Conservation (phyloP, 2,888 invertebrate species). For the Tortricodes alternella region DNA sequence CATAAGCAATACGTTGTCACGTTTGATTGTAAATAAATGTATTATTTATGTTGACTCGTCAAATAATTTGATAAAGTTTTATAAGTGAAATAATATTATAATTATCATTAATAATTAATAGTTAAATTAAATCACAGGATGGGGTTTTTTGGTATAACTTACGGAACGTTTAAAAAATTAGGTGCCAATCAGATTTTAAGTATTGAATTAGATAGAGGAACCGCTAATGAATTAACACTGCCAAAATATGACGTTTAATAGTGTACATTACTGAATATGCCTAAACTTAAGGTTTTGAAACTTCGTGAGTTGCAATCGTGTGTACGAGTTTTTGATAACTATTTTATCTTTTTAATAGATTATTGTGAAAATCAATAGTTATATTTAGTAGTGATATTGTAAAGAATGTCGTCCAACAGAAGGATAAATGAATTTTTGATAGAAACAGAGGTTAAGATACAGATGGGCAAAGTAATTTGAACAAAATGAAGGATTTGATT, state of each 20-base stretch:
- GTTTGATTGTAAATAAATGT: constrained; percentile 65
- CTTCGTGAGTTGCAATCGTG: constrained; percentile 56
- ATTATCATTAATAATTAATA: constrained; percentile 15
- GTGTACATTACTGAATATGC: constrained; percentile 54
- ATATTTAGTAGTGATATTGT: constrained; percentile 34
- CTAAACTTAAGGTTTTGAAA: constrained; percentile 56
- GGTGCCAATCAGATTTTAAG: constrained; percentile 19
- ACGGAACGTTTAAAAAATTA: background rate
- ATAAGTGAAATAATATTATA: constrained; percentile 6
- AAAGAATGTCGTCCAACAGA: constrained; percentile 62
- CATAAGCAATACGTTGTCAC: constrained; percentile 73
- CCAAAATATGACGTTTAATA: constrained; percentile 68
- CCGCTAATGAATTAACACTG: constrained; percentile 70
- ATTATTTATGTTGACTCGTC: constrained; percentile 55
- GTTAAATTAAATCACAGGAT: constrained; percentile 9
- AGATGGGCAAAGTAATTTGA: constrained; percentile 45
- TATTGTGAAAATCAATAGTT: constrained; percentile 40
- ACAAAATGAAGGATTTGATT: constrained; percentile 54
- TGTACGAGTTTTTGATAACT: constrained; percentile 77
- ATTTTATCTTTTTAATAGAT: constrained; percentile 65
- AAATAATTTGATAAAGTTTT: constrained; percentile 47
- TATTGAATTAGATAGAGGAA: constrained; percentile 28
- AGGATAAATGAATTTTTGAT: constrained; percentile 38
- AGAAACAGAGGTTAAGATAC: constrained; percentile 43
- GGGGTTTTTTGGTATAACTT: background rate